These are phyloP conservation scores for Daboia siamensis DNA, from an alignment of 2,113 vertebrate species.

Conservation along the genomic window DNA sequence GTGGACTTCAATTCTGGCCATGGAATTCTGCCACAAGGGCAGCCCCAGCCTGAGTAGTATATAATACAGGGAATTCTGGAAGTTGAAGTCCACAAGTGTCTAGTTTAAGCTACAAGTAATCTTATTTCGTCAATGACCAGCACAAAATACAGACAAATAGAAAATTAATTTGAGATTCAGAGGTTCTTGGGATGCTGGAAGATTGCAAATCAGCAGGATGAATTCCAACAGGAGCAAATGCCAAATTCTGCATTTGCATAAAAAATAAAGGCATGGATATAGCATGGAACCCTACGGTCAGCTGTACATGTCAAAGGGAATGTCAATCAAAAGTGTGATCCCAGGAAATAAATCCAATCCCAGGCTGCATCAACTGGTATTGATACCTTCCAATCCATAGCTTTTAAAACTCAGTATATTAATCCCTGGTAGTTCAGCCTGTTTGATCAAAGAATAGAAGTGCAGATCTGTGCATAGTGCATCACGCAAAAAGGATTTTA, in stretches of 20 bases:
- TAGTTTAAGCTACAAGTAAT: not conserved
- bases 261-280: not conserved
- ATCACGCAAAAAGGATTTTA: not conserved
- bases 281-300: not conserved
- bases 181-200: not conserved
- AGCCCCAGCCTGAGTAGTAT: too few relatives aligned
- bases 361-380: not conserved
- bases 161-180: not conserved
- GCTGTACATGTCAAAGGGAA: not conserved
- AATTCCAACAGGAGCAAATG: not conserved
- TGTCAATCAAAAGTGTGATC: not conserved
- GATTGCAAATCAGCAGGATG: not conserved
- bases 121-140: not conserved
- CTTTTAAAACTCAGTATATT: not conserved
- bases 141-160: not conserved
- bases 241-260: not conserved
- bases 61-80: too few relatives aligned
- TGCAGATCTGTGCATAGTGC: not conserved
- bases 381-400: not conserved
- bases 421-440: not conserved
- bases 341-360: not conserved
- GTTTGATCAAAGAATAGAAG: not conserved
- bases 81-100: not conserved
- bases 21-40: too few relatives aligned
- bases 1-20: too few relatives aligned